Evolutionary conservation across 2,888 invertebrate species (phyloP).

Genomic region (Orchestes rusci): DNA sequence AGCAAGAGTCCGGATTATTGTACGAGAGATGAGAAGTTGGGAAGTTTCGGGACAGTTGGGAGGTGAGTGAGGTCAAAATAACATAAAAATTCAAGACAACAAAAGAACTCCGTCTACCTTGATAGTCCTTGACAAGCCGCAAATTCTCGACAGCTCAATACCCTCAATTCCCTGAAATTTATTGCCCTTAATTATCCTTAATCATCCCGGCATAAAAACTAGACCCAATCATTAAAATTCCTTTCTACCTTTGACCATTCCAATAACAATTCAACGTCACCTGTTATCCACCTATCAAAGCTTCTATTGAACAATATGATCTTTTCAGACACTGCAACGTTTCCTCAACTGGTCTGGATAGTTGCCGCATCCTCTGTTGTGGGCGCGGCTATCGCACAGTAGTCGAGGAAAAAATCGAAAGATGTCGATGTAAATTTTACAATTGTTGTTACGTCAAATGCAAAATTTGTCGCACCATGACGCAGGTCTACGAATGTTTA

Average conservation of each 20-base stretch:
- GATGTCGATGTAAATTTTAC: conserved; percentile 79
- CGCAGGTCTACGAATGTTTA: conserved; percentile 63
- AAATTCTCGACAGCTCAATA: too few relatives aligned
- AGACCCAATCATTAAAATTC: conserved; percentile 21
- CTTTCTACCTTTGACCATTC: too few relatives aligned
- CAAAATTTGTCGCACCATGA: conserved; percentile 66
- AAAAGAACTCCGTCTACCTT: too few relatives aligned
- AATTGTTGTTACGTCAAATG: conserved; percentile 86
- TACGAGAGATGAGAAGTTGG: conserved; percentile 61
- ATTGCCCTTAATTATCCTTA: conserved; percentile 22
- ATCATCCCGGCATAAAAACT: conserved; percentile 15
- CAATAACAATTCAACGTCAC: too few relatives aligned
- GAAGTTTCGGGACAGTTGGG: conserved; percentile 69
- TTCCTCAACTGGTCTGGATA: conserved; percentile 57
- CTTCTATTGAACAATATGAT: too few relatives aligned
- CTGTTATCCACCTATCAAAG: too few relatives aligned
- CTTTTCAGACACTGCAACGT: conserved; percentile 64
- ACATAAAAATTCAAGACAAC: too few relatives aligned
- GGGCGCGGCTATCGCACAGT: conserved; percentile 70
- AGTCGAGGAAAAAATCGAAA: conserved; percentile 60
- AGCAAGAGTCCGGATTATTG: conserved; percentile 81
- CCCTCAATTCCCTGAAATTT: too few relatives aligned
- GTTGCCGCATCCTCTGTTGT: conserved; percentile 77
- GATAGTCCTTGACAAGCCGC: conserved; percentile 3
- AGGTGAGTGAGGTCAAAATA: conserved; percentile 48